Base-by-base conservation (phyloP, 2,888 invertebrate genomes). In the Lordiphosa fenestrarum region DNA sequence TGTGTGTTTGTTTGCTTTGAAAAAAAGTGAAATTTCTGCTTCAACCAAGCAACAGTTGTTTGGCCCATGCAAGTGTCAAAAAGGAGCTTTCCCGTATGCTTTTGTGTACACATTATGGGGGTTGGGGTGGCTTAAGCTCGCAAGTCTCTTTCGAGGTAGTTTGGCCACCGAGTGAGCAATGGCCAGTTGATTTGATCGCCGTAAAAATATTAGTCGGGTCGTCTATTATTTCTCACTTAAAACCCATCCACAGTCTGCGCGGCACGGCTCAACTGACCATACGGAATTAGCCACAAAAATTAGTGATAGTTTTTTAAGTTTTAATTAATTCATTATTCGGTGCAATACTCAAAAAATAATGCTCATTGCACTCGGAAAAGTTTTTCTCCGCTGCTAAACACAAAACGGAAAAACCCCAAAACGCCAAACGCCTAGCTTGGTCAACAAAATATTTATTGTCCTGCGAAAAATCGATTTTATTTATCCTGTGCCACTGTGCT, bases 381-480 rank as follows among this genome's bases (percentile, higher is more conserved):
- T 39, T 13, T 19, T 7, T 9, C 25, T 6, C 2, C 15, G 38
- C 5, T n/a, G 13, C 21, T 23, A n/a, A 21, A 41, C 6, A 9
- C n/a, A 41, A 19, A 7, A 19, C 7, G 40, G 21, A 41, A 41
- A 41, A 7, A 19, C 7, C n/a, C n/a, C 21, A n/a, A 6, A 6
- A 21, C 19, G 40, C 21, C n/a, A 39, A n/a, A 39, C 25, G 49
- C 38, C 12, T 30, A 36, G 19, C 53, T 70, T 39, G 71, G 69
- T 65, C 59, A 72, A 74, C 69, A 61, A 63, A 58, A 39, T 49
- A 67, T 51, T 63, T 61, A 56, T 73, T 81, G 66, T 73, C 69
- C 77, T 77, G 82, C n/a, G 77, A 84, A 78, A 78, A 78, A 78
- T 78, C 77, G 84, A 78, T 78, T 77, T 38, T 46, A 48, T 62